Percentiles rank a stretch among this genome's conserved stretches.
phyloP scores from a whole-genome alignment of 2,113 vertebrate species.

The Petaurus breviceps region DNA sequence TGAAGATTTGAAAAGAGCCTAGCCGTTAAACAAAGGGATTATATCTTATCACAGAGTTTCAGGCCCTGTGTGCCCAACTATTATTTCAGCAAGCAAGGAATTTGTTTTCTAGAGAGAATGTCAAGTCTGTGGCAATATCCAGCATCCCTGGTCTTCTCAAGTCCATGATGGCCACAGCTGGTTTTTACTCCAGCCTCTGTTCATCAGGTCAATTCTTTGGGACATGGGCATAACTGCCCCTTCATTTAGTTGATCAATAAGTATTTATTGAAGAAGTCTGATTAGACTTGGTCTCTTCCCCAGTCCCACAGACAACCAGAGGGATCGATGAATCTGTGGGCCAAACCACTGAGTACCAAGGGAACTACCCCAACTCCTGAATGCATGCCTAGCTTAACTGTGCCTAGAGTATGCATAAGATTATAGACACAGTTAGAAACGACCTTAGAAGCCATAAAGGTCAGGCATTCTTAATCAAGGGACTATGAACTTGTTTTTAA shows the following conservation, averaged over 20 bases:
- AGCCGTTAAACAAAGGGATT: neutral
- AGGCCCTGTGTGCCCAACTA: neutral
- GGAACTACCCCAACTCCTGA: neutral
- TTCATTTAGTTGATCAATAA: neutral
- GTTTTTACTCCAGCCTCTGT: neutral
- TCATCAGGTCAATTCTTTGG: neutral
- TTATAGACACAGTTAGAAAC: neutral
- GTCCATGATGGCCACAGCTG: neutral
- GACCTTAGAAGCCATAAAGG: neutral
- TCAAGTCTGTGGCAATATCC: neutral
- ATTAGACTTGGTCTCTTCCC: neutral
- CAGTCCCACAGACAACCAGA: neutral
- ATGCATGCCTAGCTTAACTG: neutral
- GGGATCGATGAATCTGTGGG: neutral
- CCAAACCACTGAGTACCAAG: neutral
- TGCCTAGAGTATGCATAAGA: neutral
- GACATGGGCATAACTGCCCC: neutral
- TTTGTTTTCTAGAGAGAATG: neutral
- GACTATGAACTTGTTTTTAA: neutral
- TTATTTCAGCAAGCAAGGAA: neutral
- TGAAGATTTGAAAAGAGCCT: neutral
- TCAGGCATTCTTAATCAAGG: neutral
- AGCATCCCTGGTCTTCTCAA: neutral
- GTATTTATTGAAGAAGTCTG: neutral
- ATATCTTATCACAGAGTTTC: neutral